Evolutionary conservation across 2,113 vertebrate species (phyloP), one percentile per base, ranked within the genome.

Genomic region (Sinocyclocheilus grahami): DNA sequence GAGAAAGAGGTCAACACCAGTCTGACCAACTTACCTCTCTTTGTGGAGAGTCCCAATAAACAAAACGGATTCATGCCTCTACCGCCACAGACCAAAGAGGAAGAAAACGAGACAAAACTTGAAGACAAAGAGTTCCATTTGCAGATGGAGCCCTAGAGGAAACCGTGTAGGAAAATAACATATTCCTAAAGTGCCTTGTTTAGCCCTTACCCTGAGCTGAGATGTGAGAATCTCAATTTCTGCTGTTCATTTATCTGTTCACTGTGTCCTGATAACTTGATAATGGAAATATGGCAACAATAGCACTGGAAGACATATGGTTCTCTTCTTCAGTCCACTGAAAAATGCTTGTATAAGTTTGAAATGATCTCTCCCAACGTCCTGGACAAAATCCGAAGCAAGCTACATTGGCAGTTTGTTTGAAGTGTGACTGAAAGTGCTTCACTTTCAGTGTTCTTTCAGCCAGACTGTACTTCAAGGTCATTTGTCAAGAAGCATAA

Each of bases 1-100:
- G 95, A 96, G 85, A 98, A 97, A 87, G 95, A 95, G 89, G 97
- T 95, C 83, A 96, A 96, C 91, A 96, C 95, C 48, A 97, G 96
- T 92, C 94, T 97, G 5, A 93, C 96, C 42, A 91, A 95, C 76
- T 93, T 98, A 82, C 95, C 96, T 0, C 93, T 95, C 51, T 97
- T 94, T 72, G 93, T 94, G 16, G 96, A 96, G 89, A 94, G 93
- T n/a, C 95, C 95, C 0, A 94, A 94, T 60, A 82, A 94, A 71
- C 95, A 96, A 87, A 96, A 98, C 5, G 96, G 95, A 14, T 90
- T 94, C 71, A 90, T 96, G 85, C 93, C 93, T 48, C 93, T 95
- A 87, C 94, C 93, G 13, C 91, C 82, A 3, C 95, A 96, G 93
- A 95, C 95, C 96, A 96, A 96, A 97, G 97, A 97, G 87, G 92